A percentile compares a stretch with the other conserved stretches of the same genome.
These are phyloP conservation scores for Chelonus insularis DNA, from an alignment of 1,140 invertebrate species.

Conservation along the genomic window DNA sequence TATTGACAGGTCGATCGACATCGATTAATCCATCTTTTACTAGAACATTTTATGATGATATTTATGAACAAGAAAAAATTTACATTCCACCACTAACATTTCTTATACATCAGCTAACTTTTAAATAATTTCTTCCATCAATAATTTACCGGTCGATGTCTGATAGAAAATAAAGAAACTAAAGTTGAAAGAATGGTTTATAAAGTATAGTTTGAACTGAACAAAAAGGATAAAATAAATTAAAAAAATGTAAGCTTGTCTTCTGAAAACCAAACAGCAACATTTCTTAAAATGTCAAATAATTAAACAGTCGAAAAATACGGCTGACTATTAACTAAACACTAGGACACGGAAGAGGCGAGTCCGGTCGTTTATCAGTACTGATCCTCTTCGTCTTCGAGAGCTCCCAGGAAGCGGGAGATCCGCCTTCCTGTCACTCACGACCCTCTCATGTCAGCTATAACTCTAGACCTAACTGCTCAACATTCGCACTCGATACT, in stretches of 20 bases:
- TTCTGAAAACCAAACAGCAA: not conserved
- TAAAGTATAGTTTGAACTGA: too few relatives aligned
- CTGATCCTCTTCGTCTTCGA: conserved; percentile 29
- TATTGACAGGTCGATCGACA: not conserved
- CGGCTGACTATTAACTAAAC: conserved; percentile 50
- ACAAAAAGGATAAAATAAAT: not conserved
- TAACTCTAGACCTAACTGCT: not conserved
- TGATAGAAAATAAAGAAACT: too few relatives aligned
- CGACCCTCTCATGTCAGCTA: conserved; percentile 2
- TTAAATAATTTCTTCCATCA: too few relatives aligned
- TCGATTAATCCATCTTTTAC: conserved; percentile 18
- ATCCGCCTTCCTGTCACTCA: conserved; percentile 16
- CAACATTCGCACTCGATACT: not conserved
- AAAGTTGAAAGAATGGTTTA: too few relatives aligned
- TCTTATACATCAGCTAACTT: too few relatives aligned
- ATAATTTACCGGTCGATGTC: too few relatives aligned
- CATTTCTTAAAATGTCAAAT: not conserved
- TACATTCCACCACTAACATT: too few relatives aligned
- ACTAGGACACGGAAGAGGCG: conserved; percentile 48
- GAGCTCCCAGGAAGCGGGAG: conserved; percentile 23
- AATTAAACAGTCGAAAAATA: conserved; percentile 5
- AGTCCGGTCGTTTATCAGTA: conserved; percentile 48
- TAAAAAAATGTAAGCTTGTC: not conserved
- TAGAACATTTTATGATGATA: too few relatives aligned
- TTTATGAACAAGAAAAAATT: too few relatives aligned